Evolutionary conservation across 2,888 invertebrate species (phyloP).

Genomic region (Drosophila fulvimacula): DNA sequence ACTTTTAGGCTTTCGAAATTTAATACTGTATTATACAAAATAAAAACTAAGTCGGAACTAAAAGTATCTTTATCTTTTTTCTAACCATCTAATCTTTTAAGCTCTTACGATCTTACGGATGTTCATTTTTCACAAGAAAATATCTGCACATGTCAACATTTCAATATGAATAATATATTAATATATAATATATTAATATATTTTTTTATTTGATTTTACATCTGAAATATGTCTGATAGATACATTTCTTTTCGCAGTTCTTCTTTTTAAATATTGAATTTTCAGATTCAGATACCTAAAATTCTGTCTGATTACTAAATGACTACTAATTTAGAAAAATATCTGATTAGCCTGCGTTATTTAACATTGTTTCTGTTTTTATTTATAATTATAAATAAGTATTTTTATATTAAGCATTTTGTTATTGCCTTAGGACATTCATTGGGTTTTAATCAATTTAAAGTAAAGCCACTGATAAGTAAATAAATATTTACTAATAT

Average conservation of each 20-base stretch:
- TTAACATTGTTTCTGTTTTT: background rate
- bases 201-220: background rate
- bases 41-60: too few species aligned
- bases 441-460: background rate
- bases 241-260: background rate
- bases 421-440: background rate
- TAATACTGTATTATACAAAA: background rate
- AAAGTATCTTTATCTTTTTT: too few species aligned
- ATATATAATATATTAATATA: too few species aligned
- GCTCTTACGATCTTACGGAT: background rate
- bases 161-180: too few species aligned
- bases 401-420: background rate
- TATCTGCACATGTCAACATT: background rate
- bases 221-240: background rate
- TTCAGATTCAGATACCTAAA: background rate
- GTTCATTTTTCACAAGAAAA: too few species aligned
- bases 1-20: background rate
- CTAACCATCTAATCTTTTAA: background rate
- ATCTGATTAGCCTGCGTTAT: background rate
- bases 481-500: conserved; percentile 10
- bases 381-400: background rate
- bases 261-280: background rate
- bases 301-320: background rate
- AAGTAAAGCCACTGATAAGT: conserved; percentile 4
- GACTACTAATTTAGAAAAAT: background rate